Evolutionary conservation across 2,888 invertebrate genomes (phyloP).

Genomic region (Macrosoma leucophasiata): DNA sequence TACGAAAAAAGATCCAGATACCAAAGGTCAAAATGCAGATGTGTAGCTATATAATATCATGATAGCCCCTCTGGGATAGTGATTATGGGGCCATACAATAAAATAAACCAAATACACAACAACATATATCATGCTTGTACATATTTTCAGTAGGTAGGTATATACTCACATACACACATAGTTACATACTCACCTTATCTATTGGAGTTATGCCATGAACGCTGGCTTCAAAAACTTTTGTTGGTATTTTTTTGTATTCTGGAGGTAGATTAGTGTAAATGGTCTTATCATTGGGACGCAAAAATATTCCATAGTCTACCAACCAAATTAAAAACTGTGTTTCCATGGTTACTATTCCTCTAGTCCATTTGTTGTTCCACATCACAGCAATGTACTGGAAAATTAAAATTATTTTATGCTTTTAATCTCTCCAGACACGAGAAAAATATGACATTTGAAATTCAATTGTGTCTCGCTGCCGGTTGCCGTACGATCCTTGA

Average conservation of each 20-base stretch:
- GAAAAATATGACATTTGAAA: no score
- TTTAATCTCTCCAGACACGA: no score
- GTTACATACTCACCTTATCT: conserved; percentile 34
- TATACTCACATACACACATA: background rate
- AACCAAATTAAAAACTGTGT: conserved; percentile 43
- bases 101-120: conserved; percentile 1
- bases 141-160: background rate
- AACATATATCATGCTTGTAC: background rate
- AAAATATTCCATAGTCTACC: conserved; percentile 41
- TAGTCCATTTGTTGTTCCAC: conserved; percentile 42
- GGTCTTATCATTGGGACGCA: conserved; percentile 36
- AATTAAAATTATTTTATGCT: conserved; percentile 5
- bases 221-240: conserved; percentile 50
- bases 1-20: no score
- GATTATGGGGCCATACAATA: no score
- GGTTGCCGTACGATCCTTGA: no score
- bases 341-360: conserved; percentile 42
- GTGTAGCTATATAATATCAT: no score
- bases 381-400: conserved; percentile 48
- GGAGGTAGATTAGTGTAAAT: conserved; percentile 35
- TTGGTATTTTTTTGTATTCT: conserved; percentile 39
- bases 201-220: conserved; percentile 47
- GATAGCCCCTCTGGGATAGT: no score
- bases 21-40: no score
- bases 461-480: no score